Base-by-base conservation (phyloP, 2,888 invertebrate genomes). In the Platypus cylindrus region DNA sequence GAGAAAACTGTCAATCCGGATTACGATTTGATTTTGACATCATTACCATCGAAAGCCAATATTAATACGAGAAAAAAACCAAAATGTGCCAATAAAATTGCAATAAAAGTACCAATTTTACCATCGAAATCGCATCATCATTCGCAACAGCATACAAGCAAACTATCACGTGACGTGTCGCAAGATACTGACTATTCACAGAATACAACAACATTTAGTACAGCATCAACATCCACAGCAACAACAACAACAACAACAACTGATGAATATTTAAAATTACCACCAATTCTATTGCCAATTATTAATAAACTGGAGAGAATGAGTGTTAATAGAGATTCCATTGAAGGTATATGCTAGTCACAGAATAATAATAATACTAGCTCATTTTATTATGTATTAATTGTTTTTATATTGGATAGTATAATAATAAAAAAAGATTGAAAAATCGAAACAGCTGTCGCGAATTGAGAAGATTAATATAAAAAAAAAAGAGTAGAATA, bases 211-310 rank as follows among this genome's bases (percentile, higher is more conserved):
- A 71, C 70, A 1, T n/a, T n/a, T n/a, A n/a, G n/a, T n/a, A n/a
- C n/a, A n/a, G n/a, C n/a, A n/a, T n/a, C n/a, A n/a, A n/a, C n/a
- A n/a, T n/a, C n/a, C n/a, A n/a, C n/a, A n/a, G n/a, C n/a, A n/a
- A 70, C 70, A 5, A 71, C 72, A 4, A 70, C 70, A 1, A 70
- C 71, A 1, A 45, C 44, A 35, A 52, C 52, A 16, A 68, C 67
- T 44, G 69, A 69, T 48, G 75, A 76, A 44, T 60, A 59, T 37
- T 63, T 76, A 47, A 66, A 75, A 53, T 60, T 81, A 27, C 79
- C 82, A 5, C 81, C 81, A 3, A 79, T 82, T 52, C 60, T 79
- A 46, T 62, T 76, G 22, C 78, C 78, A 17, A 75, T 78, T 36
- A 72, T 78, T 42, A 72, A 73, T 45, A 74, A 72, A 41, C 58